Conservation (phyloP, 1,140 invertebrate genomes). For the Zaprionus ghesquierei region DNA sequence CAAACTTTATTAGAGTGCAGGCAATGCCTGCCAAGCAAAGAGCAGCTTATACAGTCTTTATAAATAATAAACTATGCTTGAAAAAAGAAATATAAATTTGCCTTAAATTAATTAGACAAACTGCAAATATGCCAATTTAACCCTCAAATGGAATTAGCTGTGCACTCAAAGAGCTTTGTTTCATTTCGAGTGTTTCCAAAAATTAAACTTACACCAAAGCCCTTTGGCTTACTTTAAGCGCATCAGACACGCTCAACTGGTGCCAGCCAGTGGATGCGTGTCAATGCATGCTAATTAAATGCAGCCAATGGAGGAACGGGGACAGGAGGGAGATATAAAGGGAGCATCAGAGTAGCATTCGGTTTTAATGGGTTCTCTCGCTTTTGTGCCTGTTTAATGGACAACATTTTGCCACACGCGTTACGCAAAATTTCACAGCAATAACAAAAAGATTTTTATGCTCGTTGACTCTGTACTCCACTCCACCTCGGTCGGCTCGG, state of each 20-base stretch:
- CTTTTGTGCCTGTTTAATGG: conserved; percentile 12
- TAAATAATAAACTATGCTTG: no score
- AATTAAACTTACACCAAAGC: neutral
- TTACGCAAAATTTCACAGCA: conserved; percentile 2
- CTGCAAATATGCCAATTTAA: neutral
- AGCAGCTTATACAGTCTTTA: no score
- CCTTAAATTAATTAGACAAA: neutral
- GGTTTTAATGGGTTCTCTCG: conserved; percentile 7
- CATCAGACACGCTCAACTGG: neutral
- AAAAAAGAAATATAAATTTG: no score
- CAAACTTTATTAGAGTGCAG: neutral
- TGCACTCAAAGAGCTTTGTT: neutral
- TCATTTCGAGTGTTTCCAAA: neutral
- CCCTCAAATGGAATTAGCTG: neutral
- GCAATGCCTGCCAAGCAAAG: no score
- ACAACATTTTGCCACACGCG: neutral
- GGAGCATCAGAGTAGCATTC: neutral
- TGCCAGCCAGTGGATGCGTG: neutral
- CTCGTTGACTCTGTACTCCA: conserved; percentile 12
- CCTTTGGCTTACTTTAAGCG: neutral
- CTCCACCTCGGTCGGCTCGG: neutral
- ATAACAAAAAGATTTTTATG: conserved; percentile 24
- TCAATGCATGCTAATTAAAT: conserved; percentile 36
- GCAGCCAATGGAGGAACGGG: neutral
- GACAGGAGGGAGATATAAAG: neutral